Evolutionary conservation across 35 echinoderm and acorn worm species (phyloP).

Genomic region (Patiria miniata): DNA sequence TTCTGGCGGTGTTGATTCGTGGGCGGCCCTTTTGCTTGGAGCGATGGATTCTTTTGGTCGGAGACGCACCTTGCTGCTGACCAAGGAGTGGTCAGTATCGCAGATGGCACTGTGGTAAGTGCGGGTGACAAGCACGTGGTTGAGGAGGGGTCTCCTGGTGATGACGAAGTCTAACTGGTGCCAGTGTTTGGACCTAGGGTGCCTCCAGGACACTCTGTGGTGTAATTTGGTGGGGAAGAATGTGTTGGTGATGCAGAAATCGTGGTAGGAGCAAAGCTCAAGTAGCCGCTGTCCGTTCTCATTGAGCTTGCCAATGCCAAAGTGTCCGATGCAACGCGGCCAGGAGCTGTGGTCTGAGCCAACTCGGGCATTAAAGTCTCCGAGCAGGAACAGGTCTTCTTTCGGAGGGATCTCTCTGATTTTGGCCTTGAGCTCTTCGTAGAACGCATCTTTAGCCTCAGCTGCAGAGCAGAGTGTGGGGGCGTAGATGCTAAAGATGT

Average conservation of each 20-base stretch:
- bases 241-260: slow-evolving; percentile 43
- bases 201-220: slow-evolving; percentile 57
- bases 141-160: background rate
- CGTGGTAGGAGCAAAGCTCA: slow-evolving; percentile 41
- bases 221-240: slow-evolving; percentile 1
- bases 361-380: slow-evolving; percentile 46
- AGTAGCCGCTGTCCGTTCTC: slow-evolving; percentile 50
- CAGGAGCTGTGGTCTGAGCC: slow-evolving; percentile 38
- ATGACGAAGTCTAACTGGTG: slow-evolving; percentile 52
- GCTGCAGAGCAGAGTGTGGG: slow-evolving; percentile 13
- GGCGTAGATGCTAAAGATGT: slow-evolving; percentile 45
- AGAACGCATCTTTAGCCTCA: slow-evolving; percentile 29
- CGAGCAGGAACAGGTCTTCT: slow-evolving; percentile 15
- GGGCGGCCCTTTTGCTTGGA: background rate
- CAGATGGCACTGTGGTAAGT: background rate
- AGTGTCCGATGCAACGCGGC: slow-evolving; percentile 17
- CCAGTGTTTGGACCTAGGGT: slow-evolving; percentile 39
- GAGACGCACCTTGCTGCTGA: slow-evolving; percentile 34
- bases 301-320: slow-evolving; percentile 14
- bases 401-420: background rate
- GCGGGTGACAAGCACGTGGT: slow-evolving; percentile 36
- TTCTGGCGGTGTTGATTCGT: background rate
- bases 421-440: slow-evolving; percentile 30
- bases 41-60: slow-evolving; percentile 41
- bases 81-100: background rate